Conservation (phyloP, 2,113 vertebrate species). For the Vanacampus margaritifer region DNA sequence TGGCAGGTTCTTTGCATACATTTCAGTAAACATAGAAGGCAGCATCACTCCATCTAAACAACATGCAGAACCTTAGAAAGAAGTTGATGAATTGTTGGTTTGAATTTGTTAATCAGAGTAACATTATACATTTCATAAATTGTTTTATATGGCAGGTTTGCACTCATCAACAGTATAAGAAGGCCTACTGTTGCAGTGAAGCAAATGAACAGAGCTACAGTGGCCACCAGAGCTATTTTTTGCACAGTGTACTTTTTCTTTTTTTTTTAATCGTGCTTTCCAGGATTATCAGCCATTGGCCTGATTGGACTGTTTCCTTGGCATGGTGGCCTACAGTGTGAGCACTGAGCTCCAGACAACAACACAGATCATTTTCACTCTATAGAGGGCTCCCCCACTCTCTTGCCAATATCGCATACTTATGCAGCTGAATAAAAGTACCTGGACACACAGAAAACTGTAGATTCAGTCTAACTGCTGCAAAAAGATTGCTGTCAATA, state of each 20-base stretch:
- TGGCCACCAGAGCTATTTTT: slow-evolving; percentile 15
- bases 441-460: no score
- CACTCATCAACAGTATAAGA: neutral
- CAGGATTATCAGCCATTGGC: slow-evolving; percentile 51
- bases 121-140: slow-evolving; percentile 8
- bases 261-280: slow-evolving; percentile 39
- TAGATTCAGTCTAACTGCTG: no score
- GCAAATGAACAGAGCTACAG: slow-evolving; percentile 40
- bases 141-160: neutral
- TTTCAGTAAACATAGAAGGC: slow-evolving; percentile 44
- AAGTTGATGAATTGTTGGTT: slow-evolving; percentile 32
- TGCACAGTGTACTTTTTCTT: neutral
- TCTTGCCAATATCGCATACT: slow-evolving; percentile 5
- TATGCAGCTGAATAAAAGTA: no score
- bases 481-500: no score
- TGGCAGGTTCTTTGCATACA: slow-evolving; percentile 51
- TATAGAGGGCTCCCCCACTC: slow-evolving; percentile 30
- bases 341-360: slow-evolving; percentile 49
- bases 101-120: slow-evolving; percentile 24
- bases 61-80: slow-evolving; percentile 33
- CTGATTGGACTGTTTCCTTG: slow-evolving; percentile 56
- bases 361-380: slow-evolving; percentile 48
- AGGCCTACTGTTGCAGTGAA: neutral
- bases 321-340: slow-evolving; percentile 30
- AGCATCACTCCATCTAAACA: slow-evolving; percentile 11